Conservation (phyloP, 2,888 invertebrate genomes). For the Caradrina kadenii region DNA sequence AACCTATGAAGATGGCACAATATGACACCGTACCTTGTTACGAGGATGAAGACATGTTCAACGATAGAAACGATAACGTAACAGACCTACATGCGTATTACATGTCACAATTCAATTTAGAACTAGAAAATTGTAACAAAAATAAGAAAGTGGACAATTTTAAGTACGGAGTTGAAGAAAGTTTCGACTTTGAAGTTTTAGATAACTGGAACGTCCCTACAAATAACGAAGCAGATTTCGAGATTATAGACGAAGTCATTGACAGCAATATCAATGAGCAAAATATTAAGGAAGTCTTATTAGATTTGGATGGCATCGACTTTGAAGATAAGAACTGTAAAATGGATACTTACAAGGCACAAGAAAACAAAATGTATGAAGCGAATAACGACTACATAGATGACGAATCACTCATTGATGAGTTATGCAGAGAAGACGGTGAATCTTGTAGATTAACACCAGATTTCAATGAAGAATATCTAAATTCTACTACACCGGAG, state of each 20-base stretch:
- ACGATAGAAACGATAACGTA: constrained; percentile 80
- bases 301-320: constrained; percentile 85
- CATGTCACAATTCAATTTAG: constrained; percentile 88
- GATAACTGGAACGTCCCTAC: constrained; percentile 76
- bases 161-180: constrained; percentile 84
- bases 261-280: constrained; percentile 84
- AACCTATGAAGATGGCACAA: constrained; percentile 85
- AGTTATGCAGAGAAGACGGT: constrained; percentile 86
- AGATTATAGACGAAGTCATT: constrained; percentile 83
- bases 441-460: constrained; percentile 81
- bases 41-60: constrained; percentile 82
- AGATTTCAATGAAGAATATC: constrained; percentile 82
- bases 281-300: constrained; percentile 86
- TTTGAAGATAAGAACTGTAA: constrained; percentile 81
- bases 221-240: constrained; percentile 76
- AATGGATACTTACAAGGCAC: constrained; percentile 69
- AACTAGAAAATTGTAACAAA: constrained; percentile 84
- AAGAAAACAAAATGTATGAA: constrained; percentile 71
- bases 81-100: constrained; percentile 88
- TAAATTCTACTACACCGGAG: constrained; percentile 74
- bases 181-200: constrained; percentile 85
- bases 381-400: constrained; percentile 85
- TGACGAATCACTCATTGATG: constrained; percentile 87
- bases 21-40: constrained; percentile 84
- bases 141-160: constrained; percentile 79